Evolutionary conservation across 2,888 invertebrate species (phyloP).

Genomic region (Empis livida): DNA sequence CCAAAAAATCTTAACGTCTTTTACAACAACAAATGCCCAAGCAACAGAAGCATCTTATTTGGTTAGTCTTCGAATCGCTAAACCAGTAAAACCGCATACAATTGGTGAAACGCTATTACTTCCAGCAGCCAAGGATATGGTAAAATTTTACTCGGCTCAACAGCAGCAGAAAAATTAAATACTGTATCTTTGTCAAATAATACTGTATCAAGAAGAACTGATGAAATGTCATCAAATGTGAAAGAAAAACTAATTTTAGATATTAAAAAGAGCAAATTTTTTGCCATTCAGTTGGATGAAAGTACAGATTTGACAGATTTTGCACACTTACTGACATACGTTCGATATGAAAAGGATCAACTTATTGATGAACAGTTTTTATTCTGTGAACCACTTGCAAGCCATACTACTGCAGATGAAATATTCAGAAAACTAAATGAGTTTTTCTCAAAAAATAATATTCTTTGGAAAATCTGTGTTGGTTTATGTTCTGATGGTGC

Average conservation of each 20-base stretch:
- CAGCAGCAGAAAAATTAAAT: too few species aligned
- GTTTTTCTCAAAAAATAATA: conserved; percentile 9
- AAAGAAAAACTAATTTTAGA: neutral
- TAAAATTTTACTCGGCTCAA: too few species aligned
- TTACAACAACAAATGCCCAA: too few species aligned
- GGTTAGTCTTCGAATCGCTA: too few species aligned
- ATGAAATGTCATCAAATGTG: neutral
- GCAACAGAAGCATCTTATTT: too few species aligned
- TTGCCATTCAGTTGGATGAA: conserved; percentile 13
- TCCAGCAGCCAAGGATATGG: too few species aligned
- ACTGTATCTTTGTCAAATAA: neutral
- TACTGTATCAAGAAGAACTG: neutral
- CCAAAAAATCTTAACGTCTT: too few species aligned
- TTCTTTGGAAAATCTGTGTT: conserved; percentile 13
- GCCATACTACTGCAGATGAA: conserved; percentile 10
- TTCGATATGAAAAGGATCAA: conserved; percentile 5
- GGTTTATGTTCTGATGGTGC: conserved; percentile 15
- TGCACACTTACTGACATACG: conserved; percentile 13
- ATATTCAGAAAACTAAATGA: conserved; percentile 12
- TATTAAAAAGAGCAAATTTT: neutral
- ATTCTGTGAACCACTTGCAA: conserved; percentile 7
- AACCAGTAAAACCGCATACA: too few species aligned
- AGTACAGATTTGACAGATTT: conserved; percentile 15
- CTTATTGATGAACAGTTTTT: conserved; percentile 10
- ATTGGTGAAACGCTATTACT: too few species aligned